A percentile compares a stretch with the other conserved stretches of the same genome.
These are phyloP conservation scores for Addax nasomaculatus DNA, from an alignment of 2,113 vertebrate species.

Conservation along the genomic window DNA sequence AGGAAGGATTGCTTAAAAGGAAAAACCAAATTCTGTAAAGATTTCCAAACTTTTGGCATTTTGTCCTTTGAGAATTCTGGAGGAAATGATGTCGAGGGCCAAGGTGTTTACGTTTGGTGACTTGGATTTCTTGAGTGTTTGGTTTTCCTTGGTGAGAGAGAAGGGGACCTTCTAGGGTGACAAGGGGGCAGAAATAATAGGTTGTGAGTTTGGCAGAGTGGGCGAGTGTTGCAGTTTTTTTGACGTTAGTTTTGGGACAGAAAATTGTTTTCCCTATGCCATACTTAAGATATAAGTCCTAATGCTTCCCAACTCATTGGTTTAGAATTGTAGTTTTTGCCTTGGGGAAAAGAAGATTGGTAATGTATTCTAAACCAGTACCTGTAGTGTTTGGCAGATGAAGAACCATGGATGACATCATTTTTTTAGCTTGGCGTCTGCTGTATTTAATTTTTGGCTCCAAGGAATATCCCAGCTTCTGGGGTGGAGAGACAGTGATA, in stretches of 20 bases:
- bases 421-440: not conserved
- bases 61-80: not conserved
- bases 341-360: not conserved
- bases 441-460: not conserved
- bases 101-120: not conserved
- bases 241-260: not conserved
- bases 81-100: not conserved
- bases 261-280: not conserved
- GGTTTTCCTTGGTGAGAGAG: not conserved
- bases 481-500: not conserved
- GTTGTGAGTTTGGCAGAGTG: not conserved
- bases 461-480: not conserved
- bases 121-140: not conserved
- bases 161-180: not conserved
- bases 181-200: not conserved
- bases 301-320: not conserved
- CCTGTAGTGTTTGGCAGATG: not conserved
- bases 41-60: not conserved
- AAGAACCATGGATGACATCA: not conserved
- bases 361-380: not conserved
- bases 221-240: not conserved
- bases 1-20: not conserved
- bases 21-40: not conserved
- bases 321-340: not conserved
- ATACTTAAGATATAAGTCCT: not conserved